A percentile compares a stretch with the other conserved stretches of the same genome.
Evolutionary conservation across 2,113 vertebrate genomes (phyloP).

Genomic region (Otocyon megalotis): DNA sequence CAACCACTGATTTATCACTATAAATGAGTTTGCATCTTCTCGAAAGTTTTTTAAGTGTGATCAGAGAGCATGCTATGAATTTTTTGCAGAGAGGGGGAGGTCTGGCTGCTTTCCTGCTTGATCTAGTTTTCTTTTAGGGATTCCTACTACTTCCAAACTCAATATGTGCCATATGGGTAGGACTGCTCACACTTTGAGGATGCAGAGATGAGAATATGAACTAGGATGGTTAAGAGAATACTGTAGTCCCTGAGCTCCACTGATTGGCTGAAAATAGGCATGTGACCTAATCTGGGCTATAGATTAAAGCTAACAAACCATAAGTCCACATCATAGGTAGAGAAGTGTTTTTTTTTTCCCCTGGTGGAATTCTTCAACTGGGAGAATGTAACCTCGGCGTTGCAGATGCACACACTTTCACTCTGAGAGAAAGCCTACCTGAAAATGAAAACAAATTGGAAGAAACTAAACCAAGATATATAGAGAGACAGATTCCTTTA

Average conservation of each 20-base stretch:
- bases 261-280: background rate
- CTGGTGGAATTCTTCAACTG: background rate
- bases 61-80: background rate
- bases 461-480: background rate
- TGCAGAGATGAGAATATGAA: too few species aligned
- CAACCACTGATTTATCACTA: background rate
- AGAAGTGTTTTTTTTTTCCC: background rate
- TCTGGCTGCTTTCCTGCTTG: background rate
- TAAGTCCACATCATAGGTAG: background rate
- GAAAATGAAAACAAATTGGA: background rate
- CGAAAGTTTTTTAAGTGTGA: background rate
- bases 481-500: background rate
- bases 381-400: background rate
- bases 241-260: background rate
- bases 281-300: background rate
- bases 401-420: background rate
- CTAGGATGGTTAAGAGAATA: background rate
- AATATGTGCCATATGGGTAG: background rate
- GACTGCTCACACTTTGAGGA: background rate
- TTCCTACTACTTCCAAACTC: background rate
- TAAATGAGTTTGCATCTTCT: background rate
- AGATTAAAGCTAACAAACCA: background rate
- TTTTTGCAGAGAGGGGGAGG: rapidly evolving
- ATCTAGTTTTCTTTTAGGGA: background rate
- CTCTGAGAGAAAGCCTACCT: background rate